Conservation (phyloP, 1,140 invertebrate species). For the Lucilia cuprina region DNA sequence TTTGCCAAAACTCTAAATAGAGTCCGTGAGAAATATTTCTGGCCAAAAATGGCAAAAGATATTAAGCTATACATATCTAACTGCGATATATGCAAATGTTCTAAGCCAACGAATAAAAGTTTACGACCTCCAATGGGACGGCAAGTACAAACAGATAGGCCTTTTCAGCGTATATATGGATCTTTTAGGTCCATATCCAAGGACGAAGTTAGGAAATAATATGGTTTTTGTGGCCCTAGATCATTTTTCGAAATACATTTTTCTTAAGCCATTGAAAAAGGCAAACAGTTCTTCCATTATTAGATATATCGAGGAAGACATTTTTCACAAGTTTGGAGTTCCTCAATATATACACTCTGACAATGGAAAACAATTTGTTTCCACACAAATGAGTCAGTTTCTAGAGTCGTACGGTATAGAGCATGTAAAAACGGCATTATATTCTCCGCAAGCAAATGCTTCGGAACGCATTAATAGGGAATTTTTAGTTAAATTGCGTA, state of each 20-base stretch:
- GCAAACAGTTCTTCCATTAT: no score
- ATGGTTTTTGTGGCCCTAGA: slow-evolving; percentile 19
- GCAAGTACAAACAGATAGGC: slow-evolving; percentile 11
- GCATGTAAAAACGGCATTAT: no score
- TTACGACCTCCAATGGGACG: background rate
- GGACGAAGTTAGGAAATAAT: slow-evolving; percentile 34
- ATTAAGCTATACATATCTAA: background rate
- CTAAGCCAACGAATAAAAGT: background rate
- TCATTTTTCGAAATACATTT: slow-evolving; percentile 26
- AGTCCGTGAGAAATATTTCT: background rate
- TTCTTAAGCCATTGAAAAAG: no score
- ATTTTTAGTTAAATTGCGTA: no score
- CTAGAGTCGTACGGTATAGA: background rate
- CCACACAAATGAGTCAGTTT: slow-evolving; percentile 4
- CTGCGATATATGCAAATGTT: background rate
- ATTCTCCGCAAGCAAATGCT: no score
- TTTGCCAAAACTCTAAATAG: background rate
- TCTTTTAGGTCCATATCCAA: slow-evolving; percentile 38
- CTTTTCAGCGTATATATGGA: slow-evolving; percentile 37
- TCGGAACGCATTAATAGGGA: no score
- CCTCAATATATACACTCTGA: slow-evolving; percentile 34
- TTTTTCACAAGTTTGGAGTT: no score
- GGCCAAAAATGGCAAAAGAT: background rate
- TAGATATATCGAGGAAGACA: no score
- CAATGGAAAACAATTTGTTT: slow-evolving; percentile 38